phyloP scores from a whole-genome alignment of 2,113 vertebrate genomes.

The Myodes glareolus region DNA sequence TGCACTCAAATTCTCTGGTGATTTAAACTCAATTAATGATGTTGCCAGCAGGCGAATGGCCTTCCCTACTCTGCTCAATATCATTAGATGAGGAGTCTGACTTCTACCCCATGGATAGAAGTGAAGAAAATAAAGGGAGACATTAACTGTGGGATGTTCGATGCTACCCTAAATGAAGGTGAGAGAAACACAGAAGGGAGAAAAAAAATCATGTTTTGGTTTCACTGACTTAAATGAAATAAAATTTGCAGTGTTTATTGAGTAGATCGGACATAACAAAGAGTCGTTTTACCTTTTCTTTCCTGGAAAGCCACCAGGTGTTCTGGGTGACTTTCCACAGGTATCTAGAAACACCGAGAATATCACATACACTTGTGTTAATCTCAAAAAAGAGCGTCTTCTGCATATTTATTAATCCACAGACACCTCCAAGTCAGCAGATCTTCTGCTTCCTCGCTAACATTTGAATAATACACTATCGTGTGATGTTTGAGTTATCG shows the following conservation, averaged over 20 bases:
- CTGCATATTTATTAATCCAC: neutral
- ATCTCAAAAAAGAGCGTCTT: neutral
- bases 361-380: neutral
- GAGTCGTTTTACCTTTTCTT: neutral
- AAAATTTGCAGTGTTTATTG: neutral
- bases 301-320: neutral
- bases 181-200: neutral
- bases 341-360: neutral
- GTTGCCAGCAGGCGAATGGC: constrained; percentile 43
- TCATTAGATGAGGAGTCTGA: constrained; percentile 26
- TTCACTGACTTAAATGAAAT: neutral
- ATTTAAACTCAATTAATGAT: constrained; percentile 74
- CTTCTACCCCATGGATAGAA: constrained; percentile 2
- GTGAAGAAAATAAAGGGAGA: constrained; percentile 9
- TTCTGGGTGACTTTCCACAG: neutral
- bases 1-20: constrained; percentile 56
- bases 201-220: neutral
- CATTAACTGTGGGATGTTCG: neutral
- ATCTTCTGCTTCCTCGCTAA: neutral
- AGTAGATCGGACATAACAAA: neutral
- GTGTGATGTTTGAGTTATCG: neutral
- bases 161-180: neutral
- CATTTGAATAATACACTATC: neutral
- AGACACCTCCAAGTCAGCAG: constrained; percentile 4
- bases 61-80: constrained; percentile 42